A percentile compares a stretch with the other conserved stretches of the same genome.
These are phyloP conservation scores for Ptychadena robeensis DNA, from an alignment of 2,797 vertebrate species.

Conservation along the genomic window DNA sequence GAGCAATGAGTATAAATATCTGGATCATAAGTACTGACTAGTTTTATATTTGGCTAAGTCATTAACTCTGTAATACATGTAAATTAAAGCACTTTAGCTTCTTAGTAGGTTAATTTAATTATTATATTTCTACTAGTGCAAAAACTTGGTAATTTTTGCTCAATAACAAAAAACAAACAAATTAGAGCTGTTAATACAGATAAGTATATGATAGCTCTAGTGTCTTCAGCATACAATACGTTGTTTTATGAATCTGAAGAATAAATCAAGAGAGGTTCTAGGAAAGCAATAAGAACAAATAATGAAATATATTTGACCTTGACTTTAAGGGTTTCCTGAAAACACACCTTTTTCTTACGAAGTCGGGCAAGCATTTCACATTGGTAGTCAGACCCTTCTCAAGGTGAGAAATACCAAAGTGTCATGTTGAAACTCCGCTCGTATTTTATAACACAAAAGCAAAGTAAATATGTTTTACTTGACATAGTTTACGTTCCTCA, in stretches of 20 bases:
- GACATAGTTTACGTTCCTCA: slow-evolving; percentile 59
- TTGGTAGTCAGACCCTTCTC: slow-evolving; percentile 49
- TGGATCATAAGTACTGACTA: too few species aligned
- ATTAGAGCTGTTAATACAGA: too few species aligned
- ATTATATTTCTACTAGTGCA: too few species aligned
- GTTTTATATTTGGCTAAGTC: too few species aligned
- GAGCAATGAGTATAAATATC: too few species aligned
- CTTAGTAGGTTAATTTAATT: too few species aligned
- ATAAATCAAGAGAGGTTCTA: neutral
- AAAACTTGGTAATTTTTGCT: too few species aligned
- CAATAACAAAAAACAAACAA: too few species aligned
- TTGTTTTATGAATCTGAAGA: neutral
- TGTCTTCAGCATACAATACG: neutral
- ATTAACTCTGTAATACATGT: too few species aligned
- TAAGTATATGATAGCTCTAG: neutral
- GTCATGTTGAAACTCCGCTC: slow-evolving; percentile 52
- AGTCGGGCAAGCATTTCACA: slow-evolving; percentile 27
- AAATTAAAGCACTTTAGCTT: too few species aligned
- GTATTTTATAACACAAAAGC: slow-evolving; percentile 52
- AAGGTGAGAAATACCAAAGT: slow-evolving; percentile 60
- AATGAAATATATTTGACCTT: slow-evolving; percentile 32
- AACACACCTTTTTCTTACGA: slow-evolving; percentile 38
- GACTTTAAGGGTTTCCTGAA: slow-evolving; percentile 33
- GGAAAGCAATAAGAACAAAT: slow-evolving; percentile 1
- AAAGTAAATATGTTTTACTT: slow-evolving; percentile 61